Base-by-base conservation (phyloP, 2,113 vertebrate species). In the Chloropsis cyanopogon region DNA sequence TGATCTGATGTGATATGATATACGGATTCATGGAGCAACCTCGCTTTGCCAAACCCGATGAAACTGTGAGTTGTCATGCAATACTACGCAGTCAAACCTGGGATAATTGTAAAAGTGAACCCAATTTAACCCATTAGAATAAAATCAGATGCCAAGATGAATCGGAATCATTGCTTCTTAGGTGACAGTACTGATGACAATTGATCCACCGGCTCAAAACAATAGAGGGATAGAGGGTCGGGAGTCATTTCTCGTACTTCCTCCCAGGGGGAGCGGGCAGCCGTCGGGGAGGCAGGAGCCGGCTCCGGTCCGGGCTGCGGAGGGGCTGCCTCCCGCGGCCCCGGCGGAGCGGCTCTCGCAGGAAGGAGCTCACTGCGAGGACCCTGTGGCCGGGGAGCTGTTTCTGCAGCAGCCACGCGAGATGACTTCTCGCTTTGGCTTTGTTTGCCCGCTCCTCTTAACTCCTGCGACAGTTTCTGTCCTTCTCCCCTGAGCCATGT, bases 1-100 rank as follows among this genome's bases (percentile, higher is more conserved):
- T 97, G 95, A 97, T 96, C 64, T 97, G 95, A 97, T 97, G 81
- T 91, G 97, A 96, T 92, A 93, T 96, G 96, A 96, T 97, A 90
- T 95, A 83, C 84, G 93, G 96, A 95, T 94, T 92, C 90, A 87
- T 35, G 88, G 92, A 95, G 57, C 71, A 91, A 92, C 59, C 84
- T 95, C 95, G 94, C 95, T 86, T 95, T 93, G 95, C 96, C 97
- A 97, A 96, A 95, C 95, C 92, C 93, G 87, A 96, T 96, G 94
- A 94, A 96, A 96, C 72, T 95, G 95, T 90, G 95, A 94, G 94
- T 94, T 97, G 96, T 96, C 94, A 95, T 92, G 76, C 85, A 93
- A 95, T 82, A 94, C 94, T 47, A 85, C 31, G 64, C 94, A 96
- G 95, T 92, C 93, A 95, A 61, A 96, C 92, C 94, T 26, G 92